phyloP scores from a whole-genome alignment of 2,113 vertebrate genomes.

The Bucco capensis region DNA sequence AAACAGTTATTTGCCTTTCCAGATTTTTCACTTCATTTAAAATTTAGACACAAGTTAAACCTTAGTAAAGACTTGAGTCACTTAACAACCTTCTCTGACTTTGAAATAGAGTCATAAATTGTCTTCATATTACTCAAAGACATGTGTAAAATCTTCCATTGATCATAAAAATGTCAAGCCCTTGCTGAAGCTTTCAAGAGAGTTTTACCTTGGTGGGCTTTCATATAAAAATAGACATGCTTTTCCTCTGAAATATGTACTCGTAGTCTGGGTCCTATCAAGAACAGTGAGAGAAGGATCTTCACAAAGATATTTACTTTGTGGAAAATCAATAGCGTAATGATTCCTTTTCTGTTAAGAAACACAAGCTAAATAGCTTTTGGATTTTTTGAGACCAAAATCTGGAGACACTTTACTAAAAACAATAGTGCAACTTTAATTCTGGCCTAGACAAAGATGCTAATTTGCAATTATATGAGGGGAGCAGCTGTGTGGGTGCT shows the following conservation, averaged over 20 bases:
- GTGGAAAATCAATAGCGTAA: background rate
- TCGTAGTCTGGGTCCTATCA: background rate
- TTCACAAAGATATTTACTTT: background rate
- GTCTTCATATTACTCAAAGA: background rate
- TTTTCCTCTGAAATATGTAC: background rate
- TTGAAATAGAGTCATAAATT: background rate
- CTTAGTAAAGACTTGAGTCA: background rate
- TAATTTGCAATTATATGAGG: background rate
- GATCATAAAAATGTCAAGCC: background rate
- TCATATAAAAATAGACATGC: background rate
- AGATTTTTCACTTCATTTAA: background rate
- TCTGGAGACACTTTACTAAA: background rate
- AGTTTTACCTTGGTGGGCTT: background rate
- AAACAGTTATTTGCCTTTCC: background rate
- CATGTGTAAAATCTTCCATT: fast-evolving
- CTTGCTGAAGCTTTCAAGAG: background rate
- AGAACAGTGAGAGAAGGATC: background rate
- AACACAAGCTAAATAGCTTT: background rate
- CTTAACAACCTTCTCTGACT: background rate
- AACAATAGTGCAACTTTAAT: background rate
- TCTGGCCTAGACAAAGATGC: fast-evolving
- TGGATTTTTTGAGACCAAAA: background rate
- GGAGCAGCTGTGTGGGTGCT: no score
- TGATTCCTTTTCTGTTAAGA: background rate
- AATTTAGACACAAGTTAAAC: background rate